Evolutionary conservation across 2,888 invertebrate genomes (phyloP).

Genomic region (Caenorhabditis sulstoni): DNA sequence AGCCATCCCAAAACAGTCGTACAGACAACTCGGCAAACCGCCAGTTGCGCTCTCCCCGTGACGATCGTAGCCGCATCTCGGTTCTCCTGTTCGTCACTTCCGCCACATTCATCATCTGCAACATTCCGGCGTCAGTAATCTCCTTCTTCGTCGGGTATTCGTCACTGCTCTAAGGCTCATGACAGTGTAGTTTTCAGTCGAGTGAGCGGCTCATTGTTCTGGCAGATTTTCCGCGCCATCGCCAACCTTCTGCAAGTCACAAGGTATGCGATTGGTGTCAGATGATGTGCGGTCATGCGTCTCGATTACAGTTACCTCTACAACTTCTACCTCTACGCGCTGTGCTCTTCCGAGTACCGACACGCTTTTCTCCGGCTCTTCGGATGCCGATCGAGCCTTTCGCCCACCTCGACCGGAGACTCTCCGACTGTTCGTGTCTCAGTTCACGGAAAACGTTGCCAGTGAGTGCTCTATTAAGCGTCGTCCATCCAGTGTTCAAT

Average conservation of each 20-base stretch:
- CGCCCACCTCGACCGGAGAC: conserved; percentile 68
- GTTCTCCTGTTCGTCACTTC: conserved; percentile 82
- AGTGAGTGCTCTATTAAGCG: conserved; percentile 14
- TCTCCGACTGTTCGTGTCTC: conserved; percentile 72
- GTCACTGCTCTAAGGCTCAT: background rate
- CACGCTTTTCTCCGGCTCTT: conserved; percentile 72
- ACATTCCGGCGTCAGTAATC: conserved; percentile 82
- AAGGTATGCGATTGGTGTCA: conserved; percentile 75
- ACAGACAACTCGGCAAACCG: conserved; percentile 27
- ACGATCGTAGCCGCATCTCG: conserved; percentile 80
- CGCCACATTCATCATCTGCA: conserved; percentile 82
- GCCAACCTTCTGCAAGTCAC: conserved; percentile 82
- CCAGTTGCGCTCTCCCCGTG: conserved; percentile 42
- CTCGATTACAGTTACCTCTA: conserved; percentile 81
- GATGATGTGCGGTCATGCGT: background rate
- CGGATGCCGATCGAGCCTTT: conserved; percentile 61
- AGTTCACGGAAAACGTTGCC: conserved; percentile 54
- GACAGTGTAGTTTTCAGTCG: conserved; percentile 43
- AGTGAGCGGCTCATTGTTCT: conserved; percentile 61
- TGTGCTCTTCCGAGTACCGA: conserved; percentile 77
- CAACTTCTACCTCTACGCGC: conserved; percentile 81
- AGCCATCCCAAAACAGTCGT: conserved; percentile 38
- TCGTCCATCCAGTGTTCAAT: too few species aligned
- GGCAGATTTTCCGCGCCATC: conserved; percentile 82
- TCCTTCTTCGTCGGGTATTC: conserved; percentile 81